Base-by-base conservation (phyloP, 2,888 invertebrate species). In the Chaetogeoica ovagalla region DNA sequence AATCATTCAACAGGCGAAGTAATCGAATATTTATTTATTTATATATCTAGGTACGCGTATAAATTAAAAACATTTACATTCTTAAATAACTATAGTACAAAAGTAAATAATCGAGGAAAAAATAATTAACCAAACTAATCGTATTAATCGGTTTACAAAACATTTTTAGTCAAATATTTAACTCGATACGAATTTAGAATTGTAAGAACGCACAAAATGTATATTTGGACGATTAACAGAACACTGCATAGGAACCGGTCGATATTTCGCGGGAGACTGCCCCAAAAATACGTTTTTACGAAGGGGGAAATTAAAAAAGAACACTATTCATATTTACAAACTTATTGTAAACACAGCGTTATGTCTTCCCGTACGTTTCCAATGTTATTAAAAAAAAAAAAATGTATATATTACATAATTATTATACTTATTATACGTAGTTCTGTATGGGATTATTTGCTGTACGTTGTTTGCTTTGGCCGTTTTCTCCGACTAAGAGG, bases 271-370 rank as follows among this genome's bases (percentile, higher is more conserved):
- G 52, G 68, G 69, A 69, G 69, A 69, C 17, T 48, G 30, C 60
- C 76, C 57, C n/a, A n/a, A 48, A n/a, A 76, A 57, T 57, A 59
- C 43, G 57, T 30, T 39, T 23, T 9, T 3, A 30, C 30, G 13
- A 68, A n/a, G 57, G 75, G 75, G 65, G 65, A 74, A 76, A 68
- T 66, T 30, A 66, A 23, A 76, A 75, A 66, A 68, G 30, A 15
- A 60, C 57, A 43, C 48, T 30, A 30, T 69, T 69, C 60, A 62
- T 69, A 37, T 69, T 69, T 52, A 69, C 17, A 55, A n/a, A 39
- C 2, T 43, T 60, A 55, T 68, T 68, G 48, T 59, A 68, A 68
- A 23, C 59, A 76, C 60, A 8, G 59, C 19, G 5, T 59, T 7
- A 48, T 43, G 30, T 23, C 30, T 59, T 60, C 48, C n/a, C n/a